Percentiles rank a stretch among this genome's conserved stretches.
Evolutionary conservation across 2,113 vertebrate genomes (phyloP).

Genomic region (Hemicordylus capensis): DNA sequence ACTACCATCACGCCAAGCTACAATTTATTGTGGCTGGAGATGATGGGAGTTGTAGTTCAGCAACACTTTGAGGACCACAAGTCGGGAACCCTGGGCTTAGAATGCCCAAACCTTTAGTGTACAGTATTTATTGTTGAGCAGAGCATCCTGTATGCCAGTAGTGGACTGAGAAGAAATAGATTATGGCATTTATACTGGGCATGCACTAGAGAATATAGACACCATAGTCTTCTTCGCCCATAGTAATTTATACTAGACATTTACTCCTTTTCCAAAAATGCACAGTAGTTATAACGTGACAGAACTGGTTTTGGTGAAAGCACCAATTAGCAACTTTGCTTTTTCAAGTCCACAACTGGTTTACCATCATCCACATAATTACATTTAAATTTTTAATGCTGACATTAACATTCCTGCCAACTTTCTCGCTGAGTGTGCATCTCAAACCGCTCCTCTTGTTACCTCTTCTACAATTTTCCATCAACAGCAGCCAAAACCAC

Average conservation of each 20-base stretch:
- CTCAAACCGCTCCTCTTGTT: neutral
- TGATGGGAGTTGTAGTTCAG: no score
- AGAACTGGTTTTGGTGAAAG: conserved; percentile 11
- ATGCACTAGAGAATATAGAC: neutral
- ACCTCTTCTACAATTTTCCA: neutral
- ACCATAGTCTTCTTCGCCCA: conserved; percentile 22
- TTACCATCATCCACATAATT: neutral
- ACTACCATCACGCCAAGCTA: no score
- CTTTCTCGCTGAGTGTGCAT: neutral
- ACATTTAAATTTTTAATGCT: neutral
- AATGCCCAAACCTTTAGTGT: neutral
- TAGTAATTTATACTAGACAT: neutral
- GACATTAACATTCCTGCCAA: neutral
- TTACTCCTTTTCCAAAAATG: neutral
- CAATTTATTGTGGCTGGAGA: no score
- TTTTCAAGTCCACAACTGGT: neutral
- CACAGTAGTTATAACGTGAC: conserved; percentile 8
- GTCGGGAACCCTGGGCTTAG: no score
- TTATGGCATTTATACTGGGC: no score
- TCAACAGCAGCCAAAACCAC: neutral
- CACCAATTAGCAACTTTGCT: conserved; percentile 24
- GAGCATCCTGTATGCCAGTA: conserved; percentile 26
- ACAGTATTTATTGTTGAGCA: conserved; percentile 37
- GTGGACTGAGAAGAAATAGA: neutral
- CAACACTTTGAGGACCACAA: no score